Percentiles rank a stretch among this genome's conserved stretches.
phyloP scores from a whole-genome alignment of 2,113 vertebrate genomes.

The Peromyscus maniculatus region DNA sequence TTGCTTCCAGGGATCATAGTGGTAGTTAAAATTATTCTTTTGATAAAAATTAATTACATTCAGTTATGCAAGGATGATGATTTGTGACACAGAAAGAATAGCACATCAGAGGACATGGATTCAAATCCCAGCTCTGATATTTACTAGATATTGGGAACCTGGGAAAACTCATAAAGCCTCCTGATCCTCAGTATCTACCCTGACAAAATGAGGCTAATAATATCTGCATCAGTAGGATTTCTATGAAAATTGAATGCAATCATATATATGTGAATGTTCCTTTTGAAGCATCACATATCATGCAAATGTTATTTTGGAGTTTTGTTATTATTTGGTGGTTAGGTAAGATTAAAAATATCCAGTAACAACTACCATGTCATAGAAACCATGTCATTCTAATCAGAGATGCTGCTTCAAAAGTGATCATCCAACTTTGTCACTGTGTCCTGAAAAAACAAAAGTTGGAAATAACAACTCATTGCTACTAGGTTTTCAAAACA shows the following conservation, averaged over 20 bases:
- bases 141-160: constrained; percentile 54
- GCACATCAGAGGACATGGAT: constrained; percentile 2
- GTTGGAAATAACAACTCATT: constrained; percentile 56
- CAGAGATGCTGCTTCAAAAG: neutral
- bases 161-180: constrained; percentile 9
- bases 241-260: constrained; percentile 45
- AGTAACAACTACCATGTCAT: neutral
- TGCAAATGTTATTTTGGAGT: neutral
- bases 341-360: constrained; percentile 35
- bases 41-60: constrained; percentile 64
- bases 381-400: neutral
- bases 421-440: constrained; percentile 1
- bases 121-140: constrained; percentile 51
- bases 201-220: constrained; percentile 49
- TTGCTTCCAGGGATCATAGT: constrained; percentile 49
- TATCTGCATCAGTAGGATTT: neutral
- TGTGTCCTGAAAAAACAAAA: constrained; percentile 43
- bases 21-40: constrained; percentile 66
- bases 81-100: constrained; percentile 39
- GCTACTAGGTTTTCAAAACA: constrained; percentile 2
- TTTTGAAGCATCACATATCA: neutral
- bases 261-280: neutral
- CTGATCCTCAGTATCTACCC: neutral
- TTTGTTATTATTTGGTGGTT: constrained; percentile 58
- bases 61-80: constrained; percentile 30